Conservation (phyloP, 2,113 vertebrate species). For the Perca flavescens region DNA sequence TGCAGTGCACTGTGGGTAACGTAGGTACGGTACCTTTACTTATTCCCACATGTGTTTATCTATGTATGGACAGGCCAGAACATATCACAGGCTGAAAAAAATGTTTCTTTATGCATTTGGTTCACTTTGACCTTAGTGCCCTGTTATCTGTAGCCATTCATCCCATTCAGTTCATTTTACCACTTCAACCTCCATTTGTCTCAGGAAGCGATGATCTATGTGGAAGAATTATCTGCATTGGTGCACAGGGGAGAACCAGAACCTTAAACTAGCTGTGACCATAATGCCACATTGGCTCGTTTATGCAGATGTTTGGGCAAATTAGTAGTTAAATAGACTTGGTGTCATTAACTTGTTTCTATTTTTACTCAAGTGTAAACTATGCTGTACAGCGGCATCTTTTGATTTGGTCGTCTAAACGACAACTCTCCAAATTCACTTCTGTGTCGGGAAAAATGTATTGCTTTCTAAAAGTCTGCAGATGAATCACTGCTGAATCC, state of each 20-base stretch:
- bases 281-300: slow-evolving; percentile 44
- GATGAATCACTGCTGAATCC: slow-evolving; percentile 75
- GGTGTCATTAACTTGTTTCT: slow-evolving; percentile 49
- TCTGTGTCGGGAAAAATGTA: slow-evolving; percentile 9
- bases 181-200: slow-evolving; percentile 76
- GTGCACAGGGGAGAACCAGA: slow-evolving; percentile 33
- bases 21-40: slow-evolving; percentile 66
- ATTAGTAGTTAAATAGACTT: slow-evolving; percentile 44
- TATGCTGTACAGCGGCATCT: slow-evolving; percentile 61
- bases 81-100: slow-evolving; percentile 66
- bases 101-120: slow-evolving; percentile 77
- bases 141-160: slow-evolving; percentile 75
- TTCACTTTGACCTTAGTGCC: slow-evolving; percentile 80
- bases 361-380: slow-evolving; percentile 49
- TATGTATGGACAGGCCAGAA: slow-evolving; percentile 60
- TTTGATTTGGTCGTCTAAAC: slow-evolving; percentile 34
- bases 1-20: slow-evolving; percentile 69
- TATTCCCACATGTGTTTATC: slow-evolving; percentile 55
- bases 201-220: slow-evolving; percentile 78
- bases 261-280: slow-evolving; percentile 48
- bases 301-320: slow-evolving; percentile 54
- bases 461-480: slow-evolving; percentile 36
- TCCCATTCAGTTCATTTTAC: slow-evolving; percentile 66
- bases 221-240: slow-evolving; percentile 25
- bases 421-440: slow-evolving; percentile 18